phyloP scores from a whole-genome alignment of 2,888 invertebrate genomes.

The Clitarchus hookeri region DNA sequence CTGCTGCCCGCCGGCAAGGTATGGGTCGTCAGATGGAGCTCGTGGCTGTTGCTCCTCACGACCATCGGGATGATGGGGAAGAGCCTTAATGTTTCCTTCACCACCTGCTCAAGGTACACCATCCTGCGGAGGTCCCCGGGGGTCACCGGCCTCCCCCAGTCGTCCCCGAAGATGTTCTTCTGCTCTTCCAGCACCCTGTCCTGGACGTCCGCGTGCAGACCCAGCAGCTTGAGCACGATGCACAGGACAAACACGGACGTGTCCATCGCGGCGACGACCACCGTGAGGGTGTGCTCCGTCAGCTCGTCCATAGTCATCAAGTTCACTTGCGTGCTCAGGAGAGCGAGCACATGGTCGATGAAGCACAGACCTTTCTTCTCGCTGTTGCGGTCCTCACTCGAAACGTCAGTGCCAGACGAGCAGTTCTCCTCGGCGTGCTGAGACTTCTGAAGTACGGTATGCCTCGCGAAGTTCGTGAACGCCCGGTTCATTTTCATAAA shows the following conservation, averaged over 20 bases:
- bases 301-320: constrained; percentile 31
- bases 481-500: too few species aligned
- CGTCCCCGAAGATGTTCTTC: constrained; percentile 35
- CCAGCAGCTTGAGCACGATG: constrained; percentile 38
- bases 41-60: too few species aligned
- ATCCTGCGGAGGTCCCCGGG: constrained; percentile 40
- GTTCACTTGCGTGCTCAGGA: not conserved
- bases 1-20: too few species aligned
- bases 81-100: too few species aligned
- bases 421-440: too few species aligned
- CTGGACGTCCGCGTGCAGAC: constrained; percentile 40
- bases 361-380: constrained; percentile 25
- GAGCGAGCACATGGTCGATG: constrained; percentile 34
- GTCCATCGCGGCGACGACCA: constrained; percentile 41
- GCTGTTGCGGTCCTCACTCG: too few species aligned
- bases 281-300: constrained; percentile 39
- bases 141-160: constrained; percentile 29
- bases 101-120: constrained; percentile 41
- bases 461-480: too few species aligned
- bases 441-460: too few species aligned
- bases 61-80: too few species aligned
- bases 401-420: too few species aligned
- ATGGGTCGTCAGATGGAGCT: too few species aligned
- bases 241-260: constrained; percentile 36
- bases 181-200: constrained; percentile 38